phyloP scores from a whole-genome alignment of 2,888 invertebrate genomes.

The Cephus spinipes region DNA sequence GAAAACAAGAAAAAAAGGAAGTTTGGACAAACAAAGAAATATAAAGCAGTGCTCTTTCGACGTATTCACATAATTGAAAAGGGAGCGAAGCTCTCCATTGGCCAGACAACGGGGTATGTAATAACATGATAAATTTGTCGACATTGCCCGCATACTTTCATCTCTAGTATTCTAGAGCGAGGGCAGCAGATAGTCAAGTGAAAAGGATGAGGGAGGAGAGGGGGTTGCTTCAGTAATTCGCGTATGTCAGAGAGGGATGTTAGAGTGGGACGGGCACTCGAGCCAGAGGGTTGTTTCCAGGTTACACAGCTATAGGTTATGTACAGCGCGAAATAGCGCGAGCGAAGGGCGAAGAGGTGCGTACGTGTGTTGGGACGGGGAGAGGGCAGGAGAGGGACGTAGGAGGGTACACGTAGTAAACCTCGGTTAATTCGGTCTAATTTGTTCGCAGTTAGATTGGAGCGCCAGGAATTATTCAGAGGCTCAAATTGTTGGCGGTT shows the following conservation, averaged over 20 bases:
- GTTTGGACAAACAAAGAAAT: not conserved
- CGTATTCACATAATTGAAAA: not conserved
- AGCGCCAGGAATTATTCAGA: conserved; percentile 63
- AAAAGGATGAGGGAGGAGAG: not conserved
- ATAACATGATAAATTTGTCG: conserved; percentile 10
- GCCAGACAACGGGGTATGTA: not conserved
- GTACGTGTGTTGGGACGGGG: not conserved
- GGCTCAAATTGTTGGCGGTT: conserved; percentile 61
- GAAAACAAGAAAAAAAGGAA: not conserved
- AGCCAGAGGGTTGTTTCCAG: not conserved
- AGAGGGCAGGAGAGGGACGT: conserved; percentile 1
- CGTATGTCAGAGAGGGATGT: not conserved
- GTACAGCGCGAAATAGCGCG: conserved; percentile 8
- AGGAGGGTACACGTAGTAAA: conserved; percentile 37
- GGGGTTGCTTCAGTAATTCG: conserved; percentile 11
- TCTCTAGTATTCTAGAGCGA: not conserved
- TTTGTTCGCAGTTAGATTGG: conserved; percentile 64
- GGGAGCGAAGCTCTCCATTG: not conserved
- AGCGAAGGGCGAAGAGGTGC: conserved; percentile 18
- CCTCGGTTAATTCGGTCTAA: conserved; percentile 61
- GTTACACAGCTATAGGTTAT: conserved; percentile 11
- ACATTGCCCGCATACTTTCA: conserved; percentile 33
- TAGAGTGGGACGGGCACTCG: not conserved
- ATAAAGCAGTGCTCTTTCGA: not conserved
- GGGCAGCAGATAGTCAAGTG: not conserved